Conservation (phyloP, 2,113 vertebrate genomes). For the Plecotus auritus region DNA sequence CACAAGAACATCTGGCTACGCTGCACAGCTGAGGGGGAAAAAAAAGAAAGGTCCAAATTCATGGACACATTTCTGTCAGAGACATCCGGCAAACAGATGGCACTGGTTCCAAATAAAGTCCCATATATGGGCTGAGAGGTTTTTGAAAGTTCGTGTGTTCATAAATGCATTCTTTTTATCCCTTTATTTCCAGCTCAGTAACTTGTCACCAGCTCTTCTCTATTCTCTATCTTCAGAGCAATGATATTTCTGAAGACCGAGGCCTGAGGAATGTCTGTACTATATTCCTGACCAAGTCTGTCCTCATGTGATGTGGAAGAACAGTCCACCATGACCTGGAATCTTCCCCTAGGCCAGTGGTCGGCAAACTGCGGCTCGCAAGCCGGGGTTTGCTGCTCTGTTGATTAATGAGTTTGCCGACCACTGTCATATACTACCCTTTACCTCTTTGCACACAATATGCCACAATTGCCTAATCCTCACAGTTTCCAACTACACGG, state of each 20-base stretch:
- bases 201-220: slow-evolving; percentile 31
- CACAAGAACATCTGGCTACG: slow-evolving; percentile 37
- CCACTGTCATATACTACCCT: no score
- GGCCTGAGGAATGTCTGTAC: neutral
- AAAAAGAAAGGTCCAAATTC: slow-evolving; percentile 61
- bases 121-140: slow-evolving; percentile 30
- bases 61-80: slow-evolving; percentile 62
- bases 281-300: neutral
- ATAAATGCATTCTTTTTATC: slow-evolving; percentile 26
- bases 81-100: slow-evolving; percentile 70
- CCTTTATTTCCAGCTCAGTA: slow-evolving; percentile 57
- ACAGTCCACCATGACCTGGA: rapidly evolving
- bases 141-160: slow-evolving; percentile 46
- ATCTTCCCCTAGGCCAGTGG: no score
- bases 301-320: neutral
- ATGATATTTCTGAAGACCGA: neutral
- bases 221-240: neutral
- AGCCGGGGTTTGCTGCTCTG: no score
- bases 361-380: no score
- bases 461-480: no score
- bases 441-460: no score
- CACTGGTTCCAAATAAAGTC: slow-evolving; percentile 59
- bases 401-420: no score
- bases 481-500: no score
- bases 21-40: slow-evolving; percentile 30